A percentile compares a stretch with the other conserved stretches of the same genome.
Evolutionary conservation across 2,888 invertebrate species (phyloP).

Genomic region (Melanophora roralis): DNA sequence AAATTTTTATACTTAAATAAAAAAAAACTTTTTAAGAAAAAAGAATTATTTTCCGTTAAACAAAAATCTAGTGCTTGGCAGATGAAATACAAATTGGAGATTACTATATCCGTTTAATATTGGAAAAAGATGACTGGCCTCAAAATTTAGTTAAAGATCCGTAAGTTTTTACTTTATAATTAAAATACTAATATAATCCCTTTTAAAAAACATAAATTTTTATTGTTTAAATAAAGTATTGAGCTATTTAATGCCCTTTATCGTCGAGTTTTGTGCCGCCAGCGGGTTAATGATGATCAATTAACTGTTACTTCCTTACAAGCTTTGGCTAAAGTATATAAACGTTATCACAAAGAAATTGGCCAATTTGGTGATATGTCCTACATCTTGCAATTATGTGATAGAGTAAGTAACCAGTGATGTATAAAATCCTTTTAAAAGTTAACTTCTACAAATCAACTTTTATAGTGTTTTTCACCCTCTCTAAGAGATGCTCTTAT

Average conservation of each 20-base stretch:
- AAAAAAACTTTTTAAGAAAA: too few species aligned
- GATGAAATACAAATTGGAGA: slow-evolving; percentile 99
- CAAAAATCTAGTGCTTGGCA: slow-evolving; percentile 82
- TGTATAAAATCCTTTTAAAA: too few species aligned
- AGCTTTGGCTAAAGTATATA: slow-evolving; percentile 98
- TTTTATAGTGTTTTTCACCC: slow-evolving; percentile 82
- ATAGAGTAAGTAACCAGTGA: slow-evolving; percentile 82
- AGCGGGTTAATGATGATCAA: slow-evolving; percentile 84
- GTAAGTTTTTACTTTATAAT: slow-evolving; percentile 79
- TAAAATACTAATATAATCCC: background rate
- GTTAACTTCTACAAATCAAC: background rate
- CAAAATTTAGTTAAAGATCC: slow-evolving; percentile 93
- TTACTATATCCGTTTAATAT: slow-evolving; percentile 94
- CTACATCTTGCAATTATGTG: slow-evolving; percentile 96
- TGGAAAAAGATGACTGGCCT: slow-evolving; percentile 92
- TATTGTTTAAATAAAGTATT: slow-evolving; percentile 79
- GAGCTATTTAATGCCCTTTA: slow-evolving; percentile 99
- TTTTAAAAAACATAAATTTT: background rate
- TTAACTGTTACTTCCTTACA: slow-evolving; percentile 99
- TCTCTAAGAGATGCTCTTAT: slow-evolving; percentile 94
- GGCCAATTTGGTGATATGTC: slow-evolving; percentile 98
- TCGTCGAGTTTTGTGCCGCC: slow-evolving; percentile 95
- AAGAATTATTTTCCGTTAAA: too few species aligned
- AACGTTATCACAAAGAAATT: slow-evolving; percentile 96
- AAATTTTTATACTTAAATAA: too few species aligned